Conservation (phyloP, 2,113 vertebrate genomes). For the Peromyscus californicus region DNA sequence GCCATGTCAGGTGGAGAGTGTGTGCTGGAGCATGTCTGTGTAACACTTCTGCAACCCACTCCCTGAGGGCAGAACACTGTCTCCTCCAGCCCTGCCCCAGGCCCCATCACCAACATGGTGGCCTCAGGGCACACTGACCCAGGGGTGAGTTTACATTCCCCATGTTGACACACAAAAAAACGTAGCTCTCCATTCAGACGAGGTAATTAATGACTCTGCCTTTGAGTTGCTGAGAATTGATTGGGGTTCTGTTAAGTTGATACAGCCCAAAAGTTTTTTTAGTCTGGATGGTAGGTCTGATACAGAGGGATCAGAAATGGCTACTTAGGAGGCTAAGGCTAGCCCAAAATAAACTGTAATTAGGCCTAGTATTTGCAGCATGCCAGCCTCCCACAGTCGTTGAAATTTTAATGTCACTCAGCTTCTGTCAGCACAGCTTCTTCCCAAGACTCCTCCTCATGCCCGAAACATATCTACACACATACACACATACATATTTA, state of each 20-base stretch:
- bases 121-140: background rate
- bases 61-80: background rate
- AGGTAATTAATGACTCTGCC: background rate
- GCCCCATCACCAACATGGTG: background rate
- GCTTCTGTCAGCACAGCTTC: background rate
- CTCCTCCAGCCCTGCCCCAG: background rate
- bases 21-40: background rate
- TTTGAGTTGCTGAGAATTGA: background rate
- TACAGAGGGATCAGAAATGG: background rate
- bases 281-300: background rate
- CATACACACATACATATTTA: background rate
- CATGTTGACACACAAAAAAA: background rate
- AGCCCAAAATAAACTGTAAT: background rate
- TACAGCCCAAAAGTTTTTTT: background rate
- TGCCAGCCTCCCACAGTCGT: background rate
- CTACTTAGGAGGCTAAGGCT: background rate
- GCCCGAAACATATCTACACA: no score
- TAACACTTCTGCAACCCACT: background rate
- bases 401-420: background rate
- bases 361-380: background rate
- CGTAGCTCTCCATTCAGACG: background rate
- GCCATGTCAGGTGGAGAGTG: no score
- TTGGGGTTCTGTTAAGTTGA: background rate
- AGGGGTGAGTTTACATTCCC: background rate
- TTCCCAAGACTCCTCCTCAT: background rate